Evolutionary conservation across 1,140 invertebrate genomes (phyloP), one percentile per base, ranked within the genome.

Genomic region (Microplitis mediator): DNA sequence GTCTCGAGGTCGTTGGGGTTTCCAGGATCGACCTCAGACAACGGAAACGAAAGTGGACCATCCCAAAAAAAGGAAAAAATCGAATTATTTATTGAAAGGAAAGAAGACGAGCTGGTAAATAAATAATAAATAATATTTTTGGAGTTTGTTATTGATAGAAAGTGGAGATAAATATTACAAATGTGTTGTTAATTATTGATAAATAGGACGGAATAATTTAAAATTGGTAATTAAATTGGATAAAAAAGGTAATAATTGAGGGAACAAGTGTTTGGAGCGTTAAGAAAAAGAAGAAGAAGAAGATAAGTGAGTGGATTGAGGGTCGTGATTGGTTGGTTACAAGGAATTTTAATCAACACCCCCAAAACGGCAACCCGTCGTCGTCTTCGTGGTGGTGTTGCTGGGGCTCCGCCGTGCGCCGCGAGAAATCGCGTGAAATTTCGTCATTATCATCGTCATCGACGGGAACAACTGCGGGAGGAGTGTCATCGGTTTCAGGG

Each of bases 311-410:
- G 61, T 82, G 80, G 75, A 76, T 85, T 50, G 71, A 69, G 80
- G 77, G 84, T 76, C 80, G 82, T 81, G 79, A 83, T 81, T 81
- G 80, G 80, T 86, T 80, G 78, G 84, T 86, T 82, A 78, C 77
- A 74, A 82, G 81, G 78, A 79, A 85, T 87, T 87, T 86, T 80
- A 78, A 76, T 78, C 80, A 86, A 85, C 82, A 85, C 78, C 80
- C 85, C 84, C 86, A 87, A 87, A 86, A 87, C 86, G 86, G 86
- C 86, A 86, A 86, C 84, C 85, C 79, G 79, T 85, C 85, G 85
- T 86, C 82, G 80, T 81, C 83, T 83, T 82, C 39, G 39, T 45
- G 39, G 39, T 45, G 81, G 83, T 85, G 82, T 77, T 85, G 82
- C 81, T 81, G 83, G 85, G 81, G 83, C 84, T 82, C 83, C 82